phyloP scores from a whole-genome alignment of 2,797 vertebrate species.

The Ispidina lecontei region DNA sequence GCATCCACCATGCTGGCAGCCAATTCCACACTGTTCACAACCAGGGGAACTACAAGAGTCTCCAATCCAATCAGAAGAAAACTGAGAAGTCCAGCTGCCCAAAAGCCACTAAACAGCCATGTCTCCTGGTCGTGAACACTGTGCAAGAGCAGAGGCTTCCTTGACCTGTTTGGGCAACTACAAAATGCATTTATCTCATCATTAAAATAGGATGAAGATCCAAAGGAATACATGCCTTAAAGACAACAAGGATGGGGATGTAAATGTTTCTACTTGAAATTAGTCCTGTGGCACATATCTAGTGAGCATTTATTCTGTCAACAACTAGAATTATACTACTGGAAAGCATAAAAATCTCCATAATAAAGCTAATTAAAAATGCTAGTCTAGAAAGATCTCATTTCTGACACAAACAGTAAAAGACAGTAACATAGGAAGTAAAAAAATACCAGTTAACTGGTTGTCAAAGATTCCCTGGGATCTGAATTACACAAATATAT shows the following conservation, averaged over 20 bases:
- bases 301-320: neutral
- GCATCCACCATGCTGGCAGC: neutral
- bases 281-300: neutral
- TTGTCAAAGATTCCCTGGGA: neutral
- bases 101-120: rapidly evolving
- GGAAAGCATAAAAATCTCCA: neutral
- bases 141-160: neutral
- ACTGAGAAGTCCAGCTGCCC: neutral
- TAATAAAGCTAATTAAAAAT: neutral
- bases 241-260: neutral
- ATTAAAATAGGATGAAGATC: neutral
- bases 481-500: neutral
- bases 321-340: neutral
- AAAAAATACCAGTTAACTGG: neutral
- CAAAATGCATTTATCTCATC: neutral
- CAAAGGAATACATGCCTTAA: neutral
- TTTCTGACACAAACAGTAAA: neutral
- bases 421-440: neutral
- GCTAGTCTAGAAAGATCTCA: neutral
- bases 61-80: neutral
- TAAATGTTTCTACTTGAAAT: neutral
- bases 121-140: neutral
- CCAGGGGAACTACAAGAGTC: neutral
- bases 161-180: neutral
- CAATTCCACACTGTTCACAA: neutral